Percentiles rank a stretch among this genome's conserved stretches.
Evolutionary conservation across 2,888 invertebrate genomes (phyloP).

Genomic region (Drosophila kuntzei): DNA sequence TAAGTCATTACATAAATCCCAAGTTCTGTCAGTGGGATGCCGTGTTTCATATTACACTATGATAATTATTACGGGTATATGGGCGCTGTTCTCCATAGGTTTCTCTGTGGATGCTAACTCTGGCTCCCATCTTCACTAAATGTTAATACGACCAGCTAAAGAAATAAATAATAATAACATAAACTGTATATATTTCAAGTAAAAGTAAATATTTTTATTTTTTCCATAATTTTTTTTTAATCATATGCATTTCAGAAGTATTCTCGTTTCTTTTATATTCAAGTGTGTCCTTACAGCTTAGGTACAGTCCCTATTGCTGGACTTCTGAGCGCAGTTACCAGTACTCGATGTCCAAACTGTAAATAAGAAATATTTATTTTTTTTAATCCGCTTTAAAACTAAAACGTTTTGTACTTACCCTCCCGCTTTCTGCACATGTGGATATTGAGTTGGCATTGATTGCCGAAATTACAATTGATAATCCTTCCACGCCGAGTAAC

Average conservation of each 20-base stretch:
- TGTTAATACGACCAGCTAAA: not conserved
- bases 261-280: not conserved
- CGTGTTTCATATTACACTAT: no score
- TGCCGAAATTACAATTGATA: constrained; percentile 11
- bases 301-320: constrained; percentile 1
- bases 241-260: not conserved
- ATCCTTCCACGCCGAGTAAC: not conserved
- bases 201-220: not conserved
- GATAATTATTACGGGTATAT: no score
- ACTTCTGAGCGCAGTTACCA: not conserved
- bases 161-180: not conserved
- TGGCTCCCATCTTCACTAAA: not conserved
- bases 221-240: not conserved
- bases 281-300: not conserved
- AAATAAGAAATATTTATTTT: not conserved
- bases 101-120: not conserved
- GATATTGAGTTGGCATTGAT: not conserved
- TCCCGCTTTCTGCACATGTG: constrained; percentile 4
- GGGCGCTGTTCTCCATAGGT: no score
- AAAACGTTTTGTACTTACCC: not conserved
- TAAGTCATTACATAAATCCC: no score
- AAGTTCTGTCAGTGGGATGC: no score
- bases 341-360: not conserved
- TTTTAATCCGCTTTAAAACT: no score
- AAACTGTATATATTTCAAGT: not conserved